Percentiles rank a stretch among this genome's conserved stretches.
Evolutionary conservation across 1,140 invertebrate species (phyloP).

Genomic region (Zelostemma sp.): DNA sequence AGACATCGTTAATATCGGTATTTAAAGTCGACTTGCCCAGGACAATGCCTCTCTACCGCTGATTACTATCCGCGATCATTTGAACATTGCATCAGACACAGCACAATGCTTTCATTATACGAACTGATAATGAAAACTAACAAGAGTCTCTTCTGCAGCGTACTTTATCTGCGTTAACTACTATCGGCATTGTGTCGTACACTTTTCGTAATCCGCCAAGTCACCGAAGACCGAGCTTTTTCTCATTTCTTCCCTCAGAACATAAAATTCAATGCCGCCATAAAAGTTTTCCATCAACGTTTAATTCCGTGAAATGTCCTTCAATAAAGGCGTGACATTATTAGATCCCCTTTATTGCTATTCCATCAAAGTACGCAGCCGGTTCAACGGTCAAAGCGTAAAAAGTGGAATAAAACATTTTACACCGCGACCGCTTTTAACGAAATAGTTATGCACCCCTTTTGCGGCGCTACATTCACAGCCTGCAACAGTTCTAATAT

Average conservation of each 20-base stretch:
- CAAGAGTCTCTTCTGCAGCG: slow-evolving; percentile 40
- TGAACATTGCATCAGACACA: slow-evolving; percentile 46
- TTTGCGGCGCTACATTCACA: slow-evolving; percentile 27
- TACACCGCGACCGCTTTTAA: slow-evolving; percentile 25
- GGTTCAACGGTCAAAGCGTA: slow-evolving; percentile 54
- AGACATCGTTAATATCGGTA: slow-evolving; percentile 25
- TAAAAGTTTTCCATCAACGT: slow-evolving; percentile 25
- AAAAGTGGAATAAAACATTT: slow-evolving; percentile 49
- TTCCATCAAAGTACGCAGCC: slow-evolving; percentile 33
- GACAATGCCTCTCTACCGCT: slow-evolving; percentile 33
- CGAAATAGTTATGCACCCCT: slow-evolving; percentile 63
- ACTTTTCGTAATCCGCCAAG: slow-evolving; percentile 44
- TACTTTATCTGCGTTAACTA: slow-evolving; percentile 44
- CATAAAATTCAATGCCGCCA: too few relatives aligned
- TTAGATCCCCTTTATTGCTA: slow-evolving; percentile 30
- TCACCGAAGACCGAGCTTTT: slow-evolving; percentile 12
- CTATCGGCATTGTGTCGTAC: slow-evolving; percentile 47
- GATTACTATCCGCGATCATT: slow-evolving; percentile 46
- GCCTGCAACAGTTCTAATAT: slow-evolving; percentile 59
- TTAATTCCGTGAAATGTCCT: too few relatives aligned
- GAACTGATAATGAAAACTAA: slow-evolving; percentile 46
- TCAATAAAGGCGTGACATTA: slow-evolving; percentile 23
- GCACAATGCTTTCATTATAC: slow-evolving; percentile 49
- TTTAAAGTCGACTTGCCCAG: slow-evolving; percentile 35
- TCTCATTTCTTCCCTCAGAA: not conserved